Conservation (phyloP, 2,113 vertebrate genomes). For the Charadrius vociferus region DNA sequence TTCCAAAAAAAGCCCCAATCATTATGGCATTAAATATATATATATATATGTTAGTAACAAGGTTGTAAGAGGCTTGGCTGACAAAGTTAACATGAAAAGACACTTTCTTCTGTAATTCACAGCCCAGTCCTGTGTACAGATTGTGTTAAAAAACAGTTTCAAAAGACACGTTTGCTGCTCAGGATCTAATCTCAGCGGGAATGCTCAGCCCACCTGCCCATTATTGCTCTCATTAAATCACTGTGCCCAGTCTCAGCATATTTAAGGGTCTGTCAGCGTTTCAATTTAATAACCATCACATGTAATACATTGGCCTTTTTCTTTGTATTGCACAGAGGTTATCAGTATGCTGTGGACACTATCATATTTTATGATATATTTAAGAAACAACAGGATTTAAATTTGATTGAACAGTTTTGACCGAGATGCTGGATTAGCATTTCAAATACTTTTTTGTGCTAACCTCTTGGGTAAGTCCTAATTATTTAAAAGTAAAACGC, state of each 20-base stretch:
- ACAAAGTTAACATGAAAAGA: neutral
- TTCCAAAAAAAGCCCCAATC: neutral
- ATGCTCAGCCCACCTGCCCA: constrained; percentile 19
- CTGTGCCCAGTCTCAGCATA: neutral
- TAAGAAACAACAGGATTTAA: constrained; percentile 15
- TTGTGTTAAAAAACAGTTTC: neutral
- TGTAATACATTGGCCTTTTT: neutral
- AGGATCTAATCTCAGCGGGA: neutral
- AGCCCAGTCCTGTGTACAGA: neutral
- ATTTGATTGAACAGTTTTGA: neutral
- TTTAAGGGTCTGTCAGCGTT: neutral
- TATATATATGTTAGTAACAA: neutral
- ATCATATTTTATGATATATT: neutral
- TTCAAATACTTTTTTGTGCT: constrained; percentile 14
- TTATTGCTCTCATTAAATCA: constrained; percentile 22
- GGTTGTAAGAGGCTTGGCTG: neutral
- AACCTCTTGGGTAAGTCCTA: constrained; percentile 8
- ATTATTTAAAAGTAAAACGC: constrained; percentile 32
- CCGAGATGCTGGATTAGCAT: constrained; percentile 35
- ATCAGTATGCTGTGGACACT: neutral
- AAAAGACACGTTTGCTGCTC: neutral
- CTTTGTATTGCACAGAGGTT: neutral
- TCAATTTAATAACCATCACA: neutral
- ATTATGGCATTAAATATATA: neutral
- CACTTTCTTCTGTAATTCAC: neutral